Base-by-base conservation (phyloP, 2,113 vertebrate genomes). In the Progne subis region DNA sequence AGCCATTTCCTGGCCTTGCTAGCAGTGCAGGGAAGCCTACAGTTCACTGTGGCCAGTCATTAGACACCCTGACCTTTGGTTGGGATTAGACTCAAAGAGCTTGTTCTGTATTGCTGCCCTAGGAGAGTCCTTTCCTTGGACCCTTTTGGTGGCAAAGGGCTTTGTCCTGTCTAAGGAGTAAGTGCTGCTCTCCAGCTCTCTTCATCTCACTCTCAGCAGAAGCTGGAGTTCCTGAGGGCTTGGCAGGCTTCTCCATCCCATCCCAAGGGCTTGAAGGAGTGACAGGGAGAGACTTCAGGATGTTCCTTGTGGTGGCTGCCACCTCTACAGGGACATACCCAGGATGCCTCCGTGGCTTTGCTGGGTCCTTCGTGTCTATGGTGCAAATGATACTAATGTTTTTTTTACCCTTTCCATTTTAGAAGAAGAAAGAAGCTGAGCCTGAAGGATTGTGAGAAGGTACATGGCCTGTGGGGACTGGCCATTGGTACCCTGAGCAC, bases 351-450 rank as follows among this genome's bases (percentile, higher is more conserved):
- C 49, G 17, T n/a, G 52, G 41, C 29, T 89, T 57, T 90, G 49
- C 46, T 79, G 67, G 3, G 32, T 25, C 18, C 79, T 74, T 79
- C 14, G 2, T 13, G 26, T 34, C 43, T 55, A 41, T 70, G 44
- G 6, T 78, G 31, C 41, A 25, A 34, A 29, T 37, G 21, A 85
- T 18, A 13, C 55, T 94, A 57, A 94, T 39, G 37, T 18, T 14
- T 77, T 92, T 83, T 9, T n/a, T n/a, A 29, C 37, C 43, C 14
- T 78, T 95, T 88, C 17, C 29, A 23, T 88, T 90, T 32, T 65
- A 97, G 95, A 97, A 96, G 92, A 97, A 97, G 96, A 97, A 96
- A 88, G 57, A 53, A 83, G 49, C 90, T 53, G 82, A 96, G 37
- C 49, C 86, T 28, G 93, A 93, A 90, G 88, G 65, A 90, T 8